Conservation (phyloP, 2,888 invertebrate species). For the Tuta absoluta region DNA sequence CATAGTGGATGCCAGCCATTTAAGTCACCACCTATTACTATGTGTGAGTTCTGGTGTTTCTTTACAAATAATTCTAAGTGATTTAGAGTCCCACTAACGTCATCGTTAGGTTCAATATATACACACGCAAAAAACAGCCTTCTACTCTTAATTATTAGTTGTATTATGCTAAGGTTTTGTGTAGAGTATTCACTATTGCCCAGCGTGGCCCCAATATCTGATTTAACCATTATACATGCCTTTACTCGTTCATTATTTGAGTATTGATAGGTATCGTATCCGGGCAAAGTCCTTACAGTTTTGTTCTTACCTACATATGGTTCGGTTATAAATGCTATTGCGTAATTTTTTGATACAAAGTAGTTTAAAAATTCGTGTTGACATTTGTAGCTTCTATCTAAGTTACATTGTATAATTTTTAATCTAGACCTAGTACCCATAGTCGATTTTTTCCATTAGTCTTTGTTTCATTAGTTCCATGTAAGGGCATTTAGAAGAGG, state of each 20-base stretch:
- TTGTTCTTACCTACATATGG: conserved; percentile 25
- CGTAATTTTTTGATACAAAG: background rate
- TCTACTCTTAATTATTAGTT: background rate
- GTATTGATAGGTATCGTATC: conserved; percentile 1
- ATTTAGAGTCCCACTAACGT: conserved; percentile 23
- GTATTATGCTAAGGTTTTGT: conserved; percentile 26
- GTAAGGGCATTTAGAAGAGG: background rate
- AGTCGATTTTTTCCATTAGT: background rate
- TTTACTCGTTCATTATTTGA: conserved; percentile 5
- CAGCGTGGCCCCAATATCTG: background rate
- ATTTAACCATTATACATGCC: conserved; percentile 19
- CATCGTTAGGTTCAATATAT: conserved; percentile 33
- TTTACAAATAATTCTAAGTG: conserved; percentile 27
- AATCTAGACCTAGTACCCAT: conserved; percentile 7
- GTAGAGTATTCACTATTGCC: conserved; percentile 27
- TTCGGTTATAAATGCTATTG: conserved; percentile 26
- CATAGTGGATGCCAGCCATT: conserved; percentile 39
- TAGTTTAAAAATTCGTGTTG: conserved; percentile 1
- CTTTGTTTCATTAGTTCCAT: background rate
- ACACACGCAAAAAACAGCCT: conserved; percentile 20
- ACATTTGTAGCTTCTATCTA: background rate
- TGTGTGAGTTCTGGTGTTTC: background rate
- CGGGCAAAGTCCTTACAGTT: conserved; percentile 15
- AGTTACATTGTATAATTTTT: conserved; percentile 17
- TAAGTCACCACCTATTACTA: conserved; percentile 37